Evolutionary conservation across 2,888 invertebrate species (phyloP).

Genomic region (Andrena haemorrhoa): DNA sequence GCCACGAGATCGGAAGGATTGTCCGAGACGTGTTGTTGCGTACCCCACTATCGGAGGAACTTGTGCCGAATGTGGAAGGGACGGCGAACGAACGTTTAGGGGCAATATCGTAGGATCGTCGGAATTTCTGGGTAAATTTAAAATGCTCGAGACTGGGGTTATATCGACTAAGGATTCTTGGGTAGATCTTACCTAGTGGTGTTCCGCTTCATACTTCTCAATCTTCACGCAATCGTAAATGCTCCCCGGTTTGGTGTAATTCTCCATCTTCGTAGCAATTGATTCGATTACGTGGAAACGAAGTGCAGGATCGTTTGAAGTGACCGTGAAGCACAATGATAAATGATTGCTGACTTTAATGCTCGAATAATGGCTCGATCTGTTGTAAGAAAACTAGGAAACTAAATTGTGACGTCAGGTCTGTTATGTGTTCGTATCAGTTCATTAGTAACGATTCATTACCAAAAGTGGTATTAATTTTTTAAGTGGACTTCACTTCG

Average conservation of each 20-base stretch:
- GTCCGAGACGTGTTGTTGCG: constrained; percentile 75
- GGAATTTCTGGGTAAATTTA: constrained; percentile 24
- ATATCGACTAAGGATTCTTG: neutral
- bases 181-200: neutral
- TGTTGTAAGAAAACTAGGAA: neutral
- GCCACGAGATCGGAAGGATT: constrained; percentile 80
- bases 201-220: constrained; percentile 15
- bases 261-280: neutral
- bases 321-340: neutral
- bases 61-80: constrained; percentile 40
- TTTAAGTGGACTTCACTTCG: neutral
- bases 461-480: neutral
- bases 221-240: neutral
- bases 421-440: neutral
- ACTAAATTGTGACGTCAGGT: too few species aligned
- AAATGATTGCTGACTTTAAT: constrained; percentile 14
- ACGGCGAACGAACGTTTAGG: constrained; percentile 1
- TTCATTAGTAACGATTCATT: neutral
- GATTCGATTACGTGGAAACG: constrained; percentile 3
- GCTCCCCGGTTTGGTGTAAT: constrained; percentile 15
- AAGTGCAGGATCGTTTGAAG: neutral
- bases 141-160: constrained; percentile 5
- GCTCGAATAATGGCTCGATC: neutral
- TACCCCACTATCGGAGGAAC: constrained; percentile 33
- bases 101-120: constrained; percentile 1